Evolutionary conservation across 1,140 invertebrate species (phyloP).

Genomic region (Dendroctonus ponderosae): DNA sequence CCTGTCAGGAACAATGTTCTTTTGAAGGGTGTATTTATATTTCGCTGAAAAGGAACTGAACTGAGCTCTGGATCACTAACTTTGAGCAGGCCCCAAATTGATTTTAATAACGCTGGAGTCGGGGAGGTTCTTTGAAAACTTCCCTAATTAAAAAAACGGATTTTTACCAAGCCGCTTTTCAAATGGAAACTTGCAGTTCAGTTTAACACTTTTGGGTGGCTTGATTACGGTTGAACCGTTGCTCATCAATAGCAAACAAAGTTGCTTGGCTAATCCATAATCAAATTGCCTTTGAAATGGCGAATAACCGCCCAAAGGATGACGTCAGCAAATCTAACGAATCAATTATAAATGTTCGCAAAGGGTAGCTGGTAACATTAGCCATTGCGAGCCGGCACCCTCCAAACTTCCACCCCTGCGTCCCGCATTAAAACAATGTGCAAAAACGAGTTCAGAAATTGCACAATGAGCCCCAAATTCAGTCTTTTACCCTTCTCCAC

Average conservation of each 20-base stretch:
- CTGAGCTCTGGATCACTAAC: constrained; percentile 7
- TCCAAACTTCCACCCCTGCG: constrained; percentile 19
- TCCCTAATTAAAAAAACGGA: constrained; percentile 29
- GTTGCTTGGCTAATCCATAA: constrained; percentile 1
- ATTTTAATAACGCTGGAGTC: constrained; percentile 40
- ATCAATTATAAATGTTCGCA: constrained; percentile 35
- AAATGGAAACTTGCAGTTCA: too few species aligned
- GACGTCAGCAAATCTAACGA: constrained; percentile 39
- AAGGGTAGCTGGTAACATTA: constrained; percentile 20
- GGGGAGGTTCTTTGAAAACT: constrained; percentile 31
- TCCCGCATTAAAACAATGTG: constrained; percentile 39
- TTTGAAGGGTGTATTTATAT: constrained; percentile 41
- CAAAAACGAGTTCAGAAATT: constrained; percentile 40
- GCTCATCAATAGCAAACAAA: too few species aligned
- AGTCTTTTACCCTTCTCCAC: constrained; percentile 24
- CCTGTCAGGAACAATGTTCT: constrained; percentile 47
- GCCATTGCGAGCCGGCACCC: constrained; percentile 15
- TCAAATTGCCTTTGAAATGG: constrained; percentile 19
- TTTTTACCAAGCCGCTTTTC: too few species aligned
- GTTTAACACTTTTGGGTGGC: too few species aligned
- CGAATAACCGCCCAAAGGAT: constrained; percentile 30
- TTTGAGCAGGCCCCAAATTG: constrained; percentile 38
- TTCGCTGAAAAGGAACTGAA: constrained; percentile 22
- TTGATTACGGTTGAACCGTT: too few species aligned
- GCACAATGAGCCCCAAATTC: constrained; percentile 39